Evolutionary conservation across 2,113 vertebrate species (phyloP).

Genomic region (Columba janthina): DNA sequence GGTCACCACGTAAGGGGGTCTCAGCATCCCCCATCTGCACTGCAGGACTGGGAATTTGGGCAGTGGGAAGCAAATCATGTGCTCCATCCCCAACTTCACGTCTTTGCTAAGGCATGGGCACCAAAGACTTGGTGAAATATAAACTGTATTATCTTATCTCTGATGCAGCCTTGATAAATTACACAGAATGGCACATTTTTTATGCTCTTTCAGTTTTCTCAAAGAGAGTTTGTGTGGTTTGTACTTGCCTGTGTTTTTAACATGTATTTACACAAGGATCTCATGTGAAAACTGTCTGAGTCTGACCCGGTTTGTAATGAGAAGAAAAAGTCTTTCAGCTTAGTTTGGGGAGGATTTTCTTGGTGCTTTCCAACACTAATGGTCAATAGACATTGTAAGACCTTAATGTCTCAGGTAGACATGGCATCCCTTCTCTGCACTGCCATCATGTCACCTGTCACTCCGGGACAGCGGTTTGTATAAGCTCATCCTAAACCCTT

Average conservation of each 20-base stretch:
- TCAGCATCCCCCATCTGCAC: neutral
- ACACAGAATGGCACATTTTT: neutral
- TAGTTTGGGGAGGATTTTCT: neutral
- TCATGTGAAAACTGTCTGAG: neutral
- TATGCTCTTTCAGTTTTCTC: neutral
- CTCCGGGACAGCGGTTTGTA: neutral
- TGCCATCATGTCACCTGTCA: neutral
- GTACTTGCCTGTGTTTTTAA: neutral
- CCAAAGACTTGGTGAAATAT: neutral
- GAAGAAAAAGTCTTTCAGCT: neutral
- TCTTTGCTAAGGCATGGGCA: neutral
- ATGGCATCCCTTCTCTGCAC: neutral
- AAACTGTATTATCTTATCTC: neutral
- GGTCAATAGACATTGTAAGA: neutral
- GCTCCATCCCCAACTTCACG: rapidly evolving
- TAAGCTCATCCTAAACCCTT: neutral
- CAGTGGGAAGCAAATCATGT: neutral
- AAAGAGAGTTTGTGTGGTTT: neutral
- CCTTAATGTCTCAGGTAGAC: neutral
- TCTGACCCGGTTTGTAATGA: rapidly evolving
- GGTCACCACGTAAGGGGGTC: neutral
- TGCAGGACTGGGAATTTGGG: neutral
- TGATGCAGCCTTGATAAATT: neutral
- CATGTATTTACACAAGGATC: rapidly evolving
- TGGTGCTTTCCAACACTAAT: neutral